Conservation (phyloP, 1,140 invertebrate species). For the Drosophila pruinosa region DNA sequence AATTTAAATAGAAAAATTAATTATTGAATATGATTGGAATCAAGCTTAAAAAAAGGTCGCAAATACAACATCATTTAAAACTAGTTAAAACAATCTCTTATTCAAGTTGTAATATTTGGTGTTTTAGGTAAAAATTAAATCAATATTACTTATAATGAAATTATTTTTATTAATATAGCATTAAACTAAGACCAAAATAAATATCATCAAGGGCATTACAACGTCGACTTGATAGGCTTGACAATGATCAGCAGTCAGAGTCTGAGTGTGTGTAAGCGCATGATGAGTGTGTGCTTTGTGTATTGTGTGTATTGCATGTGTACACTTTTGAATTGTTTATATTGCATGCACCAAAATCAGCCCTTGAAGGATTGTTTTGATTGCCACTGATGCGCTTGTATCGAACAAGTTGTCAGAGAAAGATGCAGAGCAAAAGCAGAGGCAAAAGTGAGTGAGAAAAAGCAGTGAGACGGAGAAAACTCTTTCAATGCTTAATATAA, state of each 20-base stretch:
- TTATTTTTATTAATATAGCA: background rate
- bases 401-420: constrained; percentile 39
- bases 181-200: too few relatives aligned
- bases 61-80: too few relatives aligned
- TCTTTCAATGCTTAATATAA: constrained; percentile 43
- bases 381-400: constrained; percentile 69
- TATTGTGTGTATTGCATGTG: constrained; percentile 28
- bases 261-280: constrained; percentile 40
- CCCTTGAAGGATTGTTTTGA: constrained; percentile 72
- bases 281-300: constrained; percentile 10
- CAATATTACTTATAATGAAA: too few relatives aligned
- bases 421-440: background rate
- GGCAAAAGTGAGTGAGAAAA: constrained; percentile 2
- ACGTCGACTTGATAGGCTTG: background rate
- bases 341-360: constrained; percentile 74
- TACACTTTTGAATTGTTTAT: constrained; percentile 70
- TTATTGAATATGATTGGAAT: too few relatives aligned
- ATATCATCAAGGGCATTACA: too few relatives aligned
- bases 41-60: too few relatives aligned
- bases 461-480: background rate
- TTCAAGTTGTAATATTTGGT: too few relatives aligned
- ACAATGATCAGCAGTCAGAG: constrained; percentile 25
- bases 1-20: too few relatives aligned
- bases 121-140: too few relatives aligned
- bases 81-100: too few relatives aligned